A percentile compares a stretch with the other conserved stretches of the same genome.
Evolutionary conservation across 2,113 vertebrate genomes (phyloP).

Genomic region (human (Homo sapiens)): GRCh38 chrX:34674501-34675000

Average conservation of each 20-base stretch:
- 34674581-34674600: not conserved
- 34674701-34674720: not conserved
- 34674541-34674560: not conserved
- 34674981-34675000: constrained; percentile 38
- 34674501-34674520: not conserved
- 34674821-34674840: not conserved
- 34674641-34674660: not conserved
- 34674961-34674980: not conserved
- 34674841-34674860: too few relatives aligned
- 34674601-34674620: not conserved
- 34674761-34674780: not conserved
- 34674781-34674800: not conserved
- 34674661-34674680: not conserved
- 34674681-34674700: not conserved
- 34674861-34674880: not conserved
- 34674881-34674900: not conserved
- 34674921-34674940: not conserved
- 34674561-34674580: not conserved
- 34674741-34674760: not conserved
- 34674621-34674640: not conserved
- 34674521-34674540: constrained; percentile 16
- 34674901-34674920: constrained; percentile 2
- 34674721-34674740: not conserved
- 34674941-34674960: not conserved
- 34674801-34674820: not conserved